Percentiles rank a stretch among this genome's conserved stretches.
phyloP scores from a whole-genome alignment of 92 coral and sea anemone species.

The Epizoanthus stellaris region DNA sequence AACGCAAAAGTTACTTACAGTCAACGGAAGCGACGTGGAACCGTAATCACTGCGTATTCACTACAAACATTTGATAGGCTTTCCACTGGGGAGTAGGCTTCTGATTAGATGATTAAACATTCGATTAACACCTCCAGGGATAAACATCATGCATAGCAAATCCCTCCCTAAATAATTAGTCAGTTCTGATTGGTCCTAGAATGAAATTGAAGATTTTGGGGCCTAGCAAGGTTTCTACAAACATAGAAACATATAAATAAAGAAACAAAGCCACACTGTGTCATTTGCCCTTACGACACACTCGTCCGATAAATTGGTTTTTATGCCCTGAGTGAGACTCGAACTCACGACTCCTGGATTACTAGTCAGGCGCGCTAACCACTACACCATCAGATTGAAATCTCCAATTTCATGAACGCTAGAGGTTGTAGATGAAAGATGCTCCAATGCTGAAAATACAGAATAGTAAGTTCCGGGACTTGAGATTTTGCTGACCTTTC shows the following conservation, averaged over 20 bases:
- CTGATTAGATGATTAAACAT: constrained; percentile 32
- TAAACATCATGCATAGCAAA: constrained; percentile 46
- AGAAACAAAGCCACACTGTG: no score
- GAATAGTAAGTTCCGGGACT: constrained; percentile 22
- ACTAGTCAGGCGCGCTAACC: no score
- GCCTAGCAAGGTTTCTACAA: no score
- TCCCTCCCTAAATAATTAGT: neutral
- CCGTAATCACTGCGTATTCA: neutral
- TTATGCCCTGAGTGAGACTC: no score
- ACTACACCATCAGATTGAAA: neutral
- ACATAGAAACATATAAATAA: no score
- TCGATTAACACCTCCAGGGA: constrained; percentile 43
- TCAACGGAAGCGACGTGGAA: no score
- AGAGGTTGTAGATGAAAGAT: constrained; percentile 29
- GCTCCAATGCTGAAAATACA: constrained; percentile 28
- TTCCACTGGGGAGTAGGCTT: constrained; percentile 16
- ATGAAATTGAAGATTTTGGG: no score
- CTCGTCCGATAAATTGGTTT: no score
- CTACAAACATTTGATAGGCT: constrained; percentile 15
- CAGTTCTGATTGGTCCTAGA: constrained; percentile 19
- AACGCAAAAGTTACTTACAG: no score
- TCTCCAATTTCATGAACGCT: constrained; percentile 17
- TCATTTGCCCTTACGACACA: no score
- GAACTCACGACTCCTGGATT: no score
- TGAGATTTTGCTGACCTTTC: constrained; percentile 31